Percentiles rank a stretch among this genome's conserved stretches.
phyloP scores from a whole-genome alignment of 2,888 invertebrate genomes.

The Sarcophaga rosellei region DNA sequence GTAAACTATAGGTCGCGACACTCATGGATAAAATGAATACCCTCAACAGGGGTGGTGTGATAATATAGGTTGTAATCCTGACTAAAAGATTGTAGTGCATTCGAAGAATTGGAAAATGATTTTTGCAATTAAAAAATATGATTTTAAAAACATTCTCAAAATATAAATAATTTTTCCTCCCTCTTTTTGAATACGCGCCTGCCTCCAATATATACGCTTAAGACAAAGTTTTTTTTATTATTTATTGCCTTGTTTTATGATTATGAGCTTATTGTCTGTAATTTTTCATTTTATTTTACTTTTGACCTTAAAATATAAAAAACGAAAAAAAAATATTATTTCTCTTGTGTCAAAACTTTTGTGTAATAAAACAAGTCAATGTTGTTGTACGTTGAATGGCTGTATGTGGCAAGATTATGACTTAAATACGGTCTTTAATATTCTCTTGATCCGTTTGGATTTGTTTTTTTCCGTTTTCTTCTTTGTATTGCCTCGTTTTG shows the following conservation, averaged over 20 bases:
- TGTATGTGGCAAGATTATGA: background rate
- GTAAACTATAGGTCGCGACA: too few relatives aligned
- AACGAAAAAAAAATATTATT: background rate
- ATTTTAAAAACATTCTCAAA: too few relatives aligned
- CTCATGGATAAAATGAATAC: too few relatives aligned
- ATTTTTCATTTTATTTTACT: constrained; percentile 22
- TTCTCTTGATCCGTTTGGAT: background rate
- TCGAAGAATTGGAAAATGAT: too few relatives aligned
- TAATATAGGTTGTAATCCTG: too few relatives aligned
- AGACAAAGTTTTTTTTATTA: background rate
- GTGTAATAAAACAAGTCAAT: background rate
- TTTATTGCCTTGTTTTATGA: constrained; percentile 27
- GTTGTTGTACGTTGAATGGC: background rate
- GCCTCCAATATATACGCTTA: background rate
- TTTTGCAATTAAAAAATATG: too few relatives aligned
- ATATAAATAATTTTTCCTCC: background rate
- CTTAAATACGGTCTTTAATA: constrained; percentile 2
- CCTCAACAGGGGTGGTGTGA: too few relatives aligned
- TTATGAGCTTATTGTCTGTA: constrained; percentile 9
- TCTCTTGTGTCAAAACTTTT: constrained; percentile 4
- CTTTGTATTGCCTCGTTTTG: background rate
- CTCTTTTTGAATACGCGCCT: background rate
- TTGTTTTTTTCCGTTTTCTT: background rate
- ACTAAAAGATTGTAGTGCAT: too few relatives aligned
- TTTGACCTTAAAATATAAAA: constrained; percentile 27